These are phyloP conservation scores for Hepsetus odoe DNA, from an alignment of 2,113 vertebrate genomes.

Conservation along the genomic window DNA sequence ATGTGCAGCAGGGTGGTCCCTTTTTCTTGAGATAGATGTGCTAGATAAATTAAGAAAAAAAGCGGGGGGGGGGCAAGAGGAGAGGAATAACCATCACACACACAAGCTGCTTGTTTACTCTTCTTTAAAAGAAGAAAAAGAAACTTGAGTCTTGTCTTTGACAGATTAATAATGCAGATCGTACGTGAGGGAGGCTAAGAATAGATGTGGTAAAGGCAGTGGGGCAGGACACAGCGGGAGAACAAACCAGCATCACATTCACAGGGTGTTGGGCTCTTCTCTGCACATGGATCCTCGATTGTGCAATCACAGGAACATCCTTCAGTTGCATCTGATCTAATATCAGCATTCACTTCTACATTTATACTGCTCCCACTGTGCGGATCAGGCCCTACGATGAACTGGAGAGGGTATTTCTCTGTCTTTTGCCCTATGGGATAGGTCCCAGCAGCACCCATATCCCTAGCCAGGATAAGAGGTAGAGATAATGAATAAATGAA, in stretches of 20 bases:
- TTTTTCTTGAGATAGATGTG: not conserved
- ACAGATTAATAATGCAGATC: slow-evolving; percentile 71
- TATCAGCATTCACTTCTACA: slow-evolving; percentile 65
- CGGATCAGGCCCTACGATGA: slow-evolving; percentile 56
- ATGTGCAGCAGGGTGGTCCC: not conserved
- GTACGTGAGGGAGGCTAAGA: slow-evolving; percentile 63
- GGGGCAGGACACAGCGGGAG: slow-evolving; percentile 27
- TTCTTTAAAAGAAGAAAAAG: slow-evolving; percentile 63
- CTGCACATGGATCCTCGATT: slow-evolving; percentile 61
- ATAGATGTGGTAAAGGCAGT: slow-evolving; percentile 57
- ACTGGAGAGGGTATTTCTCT: slow-evolving; percentile 63
- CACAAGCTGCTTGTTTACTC: slow-evolving; percentile 60
- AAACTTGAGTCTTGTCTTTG: slow-evolving; percentile 67
- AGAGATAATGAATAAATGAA: too few relatives aligned
- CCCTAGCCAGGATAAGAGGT: too few relatives aligned
- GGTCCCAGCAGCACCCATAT: not conserved
- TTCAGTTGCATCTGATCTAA: slow-evolving; percentile 63
- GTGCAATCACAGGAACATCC: slow-evolving; percentile 26
- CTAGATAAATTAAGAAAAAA: not conserved
- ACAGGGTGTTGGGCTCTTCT: slow-evolving; percentile 13
- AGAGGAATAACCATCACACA: slow-evolving; percentile 36
- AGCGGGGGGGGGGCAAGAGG: not conserved
- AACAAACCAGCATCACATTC: slow-evolving; percentile 51
- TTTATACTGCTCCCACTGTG: slow-evolving; percentile 59
- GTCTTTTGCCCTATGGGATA: slow-evolving; percentile 41